Conservation (phyloP, 2,113 vertebrate species). For the Steatornis caripensis region DNA sequence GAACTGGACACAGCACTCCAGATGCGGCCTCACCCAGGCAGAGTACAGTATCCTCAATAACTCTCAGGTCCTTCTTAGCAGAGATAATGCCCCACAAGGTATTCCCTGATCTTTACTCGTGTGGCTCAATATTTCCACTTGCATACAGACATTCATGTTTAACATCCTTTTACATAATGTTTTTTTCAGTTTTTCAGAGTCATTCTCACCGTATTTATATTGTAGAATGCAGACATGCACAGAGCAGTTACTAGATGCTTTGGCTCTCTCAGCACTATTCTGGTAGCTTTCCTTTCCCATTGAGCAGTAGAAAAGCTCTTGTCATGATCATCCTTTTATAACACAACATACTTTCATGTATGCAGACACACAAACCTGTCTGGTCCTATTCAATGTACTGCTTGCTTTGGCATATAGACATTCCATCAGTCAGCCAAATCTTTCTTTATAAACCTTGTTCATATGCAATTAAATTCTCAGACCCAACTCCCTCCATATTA, state of each 20-base stretch:
- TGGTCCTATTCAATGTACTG: background rate
- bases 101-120: background rate
- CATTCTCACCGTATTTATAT: background rate
- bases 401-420: background rate
- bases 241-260: accelerated
- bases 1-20: too few relatives aligned
- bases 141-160: background rate
- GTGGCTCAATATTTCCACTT: background rate
- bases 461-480: background rate
- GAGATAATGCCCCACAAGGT: background rate
- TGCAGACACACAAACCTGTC: background rate
- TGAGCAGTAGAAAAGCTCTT: background rate
- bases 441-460: background rate
- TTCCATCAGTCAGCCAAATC: background rate
- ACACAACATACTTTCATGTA: accelerated
- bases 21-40: too few relatives aligned
- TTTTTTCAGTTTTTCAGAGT: background rate
- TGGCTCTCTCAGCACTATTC: background rate
- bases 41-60: background rate
- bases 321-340: background rate
- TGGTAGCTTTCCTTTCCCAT: background rate
- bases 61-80: background rate
- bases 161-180: accelerated
- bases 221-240: background rate
- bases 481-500: background rate